Evolutionary conservation across 2,113 vertebrate species (phyloP).

Genomic region (Sigmodon hispidus): DNA sequence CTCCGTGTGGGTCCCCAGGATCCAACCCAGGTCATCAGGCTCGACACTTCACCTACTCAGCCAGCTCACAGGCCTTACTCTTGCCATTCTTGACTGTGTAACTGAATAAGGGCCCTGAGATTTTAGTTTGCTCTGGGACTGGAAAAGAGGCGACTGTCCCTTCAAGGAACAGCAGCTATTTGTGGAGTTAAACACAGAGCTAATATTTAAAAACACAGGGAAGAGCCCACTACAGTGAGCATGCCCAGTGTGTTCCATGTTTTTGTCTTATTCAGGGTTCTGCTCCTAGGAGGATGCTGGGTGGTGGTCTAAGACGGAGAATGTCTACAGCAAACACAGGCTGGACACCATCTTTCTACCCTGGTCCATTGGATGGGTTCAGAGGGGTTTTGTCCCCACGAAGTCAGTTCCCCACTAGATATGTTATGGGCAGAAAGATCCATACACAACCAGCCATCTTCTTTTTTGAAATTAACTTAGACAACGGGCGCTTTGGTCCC

Average conservation of each 20-base stretch:
- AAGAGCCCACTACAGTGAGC: neutral
- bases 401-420: neutral
- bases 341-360: neutral
- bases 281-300: neutral
- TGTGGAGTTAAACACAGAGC: neutral
- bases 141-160: neutral
- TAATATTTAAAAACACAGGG: neutral
- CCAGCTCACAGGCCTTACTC: neutral
- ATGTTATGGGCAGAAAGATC: neutral
- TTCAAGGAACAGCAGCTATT: neutral
- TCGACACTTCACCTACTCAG: neutral
- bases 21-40: too few species aligned
- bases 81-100: neutral
- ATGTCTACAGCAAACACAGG: neutral
- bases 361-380: neutral
- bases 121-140: neutral
- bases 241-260: neutral
- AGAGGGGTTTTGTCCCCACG: neutral
- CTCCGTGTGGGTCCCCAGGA: neutral
- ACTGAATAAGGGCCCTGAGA: neutral
- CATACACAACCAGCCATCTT: neutral
- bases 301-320: neutral
- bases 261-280: neutral
- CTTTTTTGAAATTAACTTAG: slow-evolving; percentile 19
- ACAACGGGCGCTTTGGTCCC: slow-evolving; percentile 3